A percentile compares a stretch with the other conserved stretches of the same genome.
Evolutionary conservation across 2,888 invertebrate genomes (phyloP).

Genomic region (Sminthurides aquaticus): DNA sequence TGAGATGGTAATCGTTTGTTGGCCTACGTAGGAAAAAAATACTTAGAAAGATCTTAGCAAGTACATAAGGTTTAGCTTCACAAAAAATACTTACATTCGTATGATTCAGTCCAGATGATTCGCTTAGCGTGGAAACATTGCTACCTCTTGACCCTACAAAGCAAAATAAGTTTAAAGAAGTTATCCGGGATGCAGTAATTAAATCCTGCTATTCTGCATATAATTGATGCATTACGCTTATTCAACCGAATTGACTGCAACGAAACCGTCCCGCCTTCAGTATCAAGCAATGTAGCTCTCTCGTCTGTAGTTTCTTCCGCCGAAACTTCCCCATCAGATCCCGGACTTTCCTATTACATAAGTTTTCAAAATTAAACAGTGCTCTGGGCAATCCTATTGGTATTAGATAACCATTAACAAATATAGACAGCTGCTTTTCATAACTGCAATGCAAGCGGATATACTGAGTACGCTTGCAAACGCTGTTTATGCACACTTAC

Average conservation of each 20-base stretch:
- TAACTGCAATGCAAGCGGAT: no score
- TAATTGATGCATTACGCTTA: slow-evolving; percentile 26
- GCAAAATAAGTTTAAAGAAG: neutral
- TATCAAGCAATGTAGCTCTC: slow-evolving; percentile 60
- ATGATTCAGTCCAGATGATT: slow-evolving; percentile 28
- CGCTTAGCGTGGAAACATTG: slow-evolving; percentile 35
- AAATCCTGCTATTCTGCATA: neutral
- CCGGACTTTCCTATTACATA: slow-evolving; percentile 42
- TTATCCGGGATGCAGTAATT: neutral
- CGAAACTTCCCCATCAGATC: slow-evolving; percentile 51
- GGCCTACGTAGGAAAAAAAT: slow-evolving; percentile 3
- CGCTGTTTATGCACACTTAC: no score
- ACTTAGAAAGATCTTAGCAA: neutral
- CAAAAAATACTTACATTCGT: slow-evolving; percentile 11
- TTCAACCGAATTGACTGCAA: slow-evolving; percentile 38
- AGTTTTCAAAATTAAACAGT: no score
- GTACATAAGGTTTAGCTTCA: neutral
- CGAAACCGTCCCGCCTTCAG: slow-evolving; percentile 47
- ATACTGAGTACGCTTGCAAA: no score
- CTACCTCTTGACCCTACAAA: slow-evolving; percentile 35
- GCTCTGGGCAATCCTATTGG: no score
- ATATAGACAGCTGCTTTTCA: no score
- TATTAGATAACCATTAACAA: no score
- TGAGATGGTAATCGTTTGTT: slow-evolving; percentile 47
- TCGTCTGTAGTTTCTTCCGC: slow-evolving; percentile 59